A percentile compares a stretch with the other conserved stretches of the same genome.
Evolutionary conservation across 1,140 invertebrate genomes (phyloP).

Genomic region (Sminthurinus signatus): DNA sequence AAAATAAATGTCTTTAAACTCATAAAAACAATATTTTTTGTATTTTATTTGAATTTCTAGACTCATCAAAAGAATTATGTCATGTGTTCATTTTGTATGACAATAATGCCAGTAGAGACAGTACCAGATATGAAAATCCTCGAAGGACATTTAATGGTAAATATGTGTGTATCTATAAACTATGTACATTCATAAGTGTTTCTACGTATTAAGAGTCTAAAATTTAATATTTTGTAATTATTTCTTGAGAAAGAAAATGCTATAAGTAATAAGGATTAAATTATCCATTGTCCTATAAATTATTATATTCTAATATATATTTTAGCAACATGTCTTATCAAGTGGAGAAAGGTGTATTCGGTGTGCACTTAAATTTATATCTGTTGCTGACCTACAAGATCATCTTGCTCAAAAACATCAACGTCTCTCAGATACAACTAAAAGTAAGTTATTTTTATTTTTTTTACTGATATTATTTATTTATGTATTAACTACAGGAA

Average conservation of each 20-base stretch:
- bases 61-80: background rate
- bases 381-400: background rate
- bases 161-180: too few species aligned
- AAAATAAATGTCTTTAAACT: too few species aligned
- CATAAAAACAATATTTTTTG: too few species aligned
- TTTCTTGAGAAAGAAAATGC: background rate
- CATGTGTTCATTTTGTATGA: constrained; percentile 1
- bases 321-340: background rate
- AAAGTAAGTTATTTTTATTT: background rate
- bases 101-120: constrained; percentile 1
- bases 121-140: constrained; percentile 2
- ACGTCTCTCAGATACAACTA: background rate
- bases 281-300: too few species aligned
- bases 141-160: constrained; percentile 2
- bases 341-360: background rate
- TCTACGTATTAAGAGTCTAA: background rate
- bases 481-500: background rate
- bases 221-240: too few species aligned
- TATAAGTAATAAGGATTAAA: background rate
- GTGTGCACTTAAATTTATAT: background rate
- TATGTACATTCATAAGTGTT: too few species aligned
- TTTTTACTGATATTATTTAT: background rate
- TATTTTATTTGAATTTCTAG: background rate
- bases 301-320: too few species aligned
- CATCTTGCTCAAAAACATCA: background rate